Conservation (phyloP, 2,888 invertebrate species). For the Panopea generosa region DNA sequence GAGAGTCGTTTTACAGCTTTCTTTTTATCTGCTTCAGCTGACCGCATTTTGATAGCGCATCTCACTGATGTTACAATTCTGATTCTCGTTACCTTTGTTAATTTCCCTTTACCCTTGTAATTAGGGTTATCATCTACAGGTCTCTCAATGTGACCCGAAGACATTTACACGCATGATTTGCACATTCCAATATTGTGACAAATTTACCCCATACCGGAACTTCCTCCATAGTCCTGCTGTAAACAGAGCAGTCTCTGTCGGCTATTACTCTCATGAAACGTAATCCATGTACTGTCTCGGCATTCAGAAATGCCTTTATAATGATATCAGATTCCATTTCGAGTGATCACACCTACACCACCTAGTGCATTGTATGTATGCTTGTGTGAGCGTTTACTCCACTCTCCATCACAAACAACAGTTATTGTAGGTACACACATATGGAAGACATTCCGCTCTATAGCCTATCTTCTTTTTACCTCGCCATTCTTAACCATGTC, state of each 20-base stretch:
- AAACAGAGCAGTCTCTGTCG: constrained; percentile 42
- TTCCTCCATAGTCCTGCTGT: constrained; percentile 15
- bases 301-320: constrained; percentile 49
- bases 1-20: too few species aligned
- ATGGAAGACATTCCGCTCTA: constrained; percentile 31
- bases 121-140: constrained; percentile 32
- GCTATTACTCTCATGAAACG: constrained; percentile 28
- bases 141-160: constrained; percentile 31
- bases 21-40: not conserved
- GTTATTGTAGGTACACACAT: constrained; percentile 56
- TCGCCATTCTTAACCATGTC: constrained; percentile 31
- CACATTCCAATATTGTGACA: constrained; percentile 45
- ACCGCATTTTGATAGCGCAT: not conserved
- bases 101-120: constrained; percentile 29
- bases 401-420: constrained; percentile 55
- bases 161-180: constrained; percentile 49
- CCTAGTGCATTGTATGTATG: constrained; percentile 62
- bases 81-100: constrained; percentile 23
- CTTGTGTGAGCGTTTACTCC: constrained; percentile 41
- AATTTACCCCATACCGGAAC: constrained; percentile 21
- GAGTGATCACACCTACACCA: constrained; percentile 58
- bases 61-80: not conserved
- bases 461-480: constrained; percentile 45
- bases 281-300: constrained; percentile 44
- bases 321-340: constrained; percentile 55